phyloP scores from a whole-genome alignment of 2,888 invertebrate species.

The Caenorhabditis afra region DNA sequence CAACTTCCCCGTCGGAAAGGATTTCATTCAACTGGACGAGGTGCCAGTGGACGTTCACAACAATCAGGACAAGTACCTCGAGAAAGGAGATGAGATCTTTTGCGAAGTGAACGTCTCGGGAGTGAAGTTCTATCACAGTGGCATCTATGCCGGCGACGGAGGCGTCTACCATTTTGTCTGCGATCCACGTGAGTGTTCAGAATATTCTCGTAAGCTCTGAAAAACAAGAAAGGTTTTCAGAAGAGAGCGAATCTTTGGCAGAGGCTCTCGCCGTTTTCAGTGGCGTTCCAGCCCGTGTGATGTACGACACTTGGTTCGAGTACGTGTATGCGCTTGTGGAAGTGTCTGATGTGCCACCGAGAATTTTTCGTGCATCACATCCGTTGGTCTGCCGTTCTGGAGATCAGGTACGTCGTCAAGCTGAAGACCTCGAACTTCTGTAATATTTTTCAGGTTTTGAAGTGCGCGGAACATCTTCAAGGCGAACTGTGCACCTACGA shows the following conservation, averaged over 20 bases:
- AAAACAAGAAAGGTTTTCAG: constrained; percentile 36
- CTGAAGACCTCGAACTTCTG: background rate
- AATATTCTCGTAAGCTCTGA: background rate
- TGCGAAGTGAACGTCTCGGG: constrained; percentile 65
- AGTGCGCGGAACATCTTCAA: constrained; percentile 52
- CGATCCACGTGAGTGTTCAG: constrained; percentile 62
- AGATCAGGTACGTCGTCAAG: constrained; percentile 44
- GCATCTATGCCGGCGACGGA: constrained; percentile 73
- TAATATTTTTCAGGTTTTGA: constrained; percentile 42
- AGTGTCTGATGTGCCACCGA: constrained; percentile 45
- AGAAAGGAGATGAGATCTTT: constrained; percentile 68
- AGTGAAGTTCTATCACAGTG: constrained; percentile 70
- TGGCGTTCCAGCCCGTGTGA: constrained; percentile 56
- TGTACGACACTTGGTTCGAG: constrained; percentile 65
- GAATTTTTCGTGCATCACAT: constrained; percentile 63
- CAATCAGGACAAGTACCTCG: constrained; percentile 57
- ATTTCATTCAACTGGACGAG: constrained; percentile 59
- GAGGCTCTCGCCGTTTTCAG: constrained; percentile 61
- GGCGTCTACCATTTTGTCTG: constrained; percentile 70
- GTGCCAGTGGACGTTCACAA: constrained; percentile 59
- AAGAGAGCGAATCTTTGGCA: constrained; percentile 62
- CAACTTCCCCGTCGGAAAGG: constrained; percentile 59
- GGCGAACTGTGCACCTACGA: constrained; percentile 63
- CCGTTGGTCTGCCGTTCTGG: constrained; percentile 62
- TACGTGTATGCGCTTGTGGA: constrained; percentile 64